A percentile compares a stretch with the other conserved stretches of the same genome.
Evolutionary conservation across 2,797 vertebrate species (phyloP).

Genomic region (Takifugu rubripes): DNA sequence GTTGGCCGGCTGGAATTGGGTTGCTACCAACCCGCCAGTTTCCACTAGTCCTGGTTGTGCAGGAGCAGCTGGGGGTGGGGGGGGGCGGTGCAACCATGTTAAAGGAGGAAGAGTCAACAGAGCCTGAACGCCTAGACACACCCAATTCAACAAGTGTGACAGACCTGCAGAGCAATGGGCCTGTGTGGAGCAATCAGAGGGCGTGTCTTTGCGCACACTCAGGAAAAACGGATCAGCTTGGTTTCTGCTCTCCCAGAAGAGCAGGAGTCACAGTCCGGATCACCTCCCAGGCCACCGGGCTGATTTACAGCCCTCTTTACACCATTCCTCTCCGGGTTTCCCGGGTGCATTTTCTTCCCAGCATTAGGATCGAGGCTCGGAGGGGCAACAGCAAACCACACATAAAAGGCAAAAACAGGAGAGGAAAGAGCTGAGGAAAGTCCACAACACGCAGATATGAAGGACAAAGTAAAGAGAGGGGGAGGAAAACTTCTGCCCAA

Average conservation of each 20-base stretch:
- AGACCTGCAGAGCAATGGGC: slow-evolving; percentile 38
- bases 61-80: slow-evolving; percentile 19
- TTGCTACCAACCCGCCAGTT: slow-evolving; percentile 16
- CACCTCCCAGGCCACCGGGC: slow-evolving; percentile 14
- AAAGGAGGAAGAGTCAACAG: slow-evolving; percentile 48
- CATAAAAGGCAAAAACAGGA: slow-evolving; percentile 24
- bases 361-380: slow-evolving; percentile 25
- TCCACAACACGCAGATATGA: slow-evolving; percentile 64
- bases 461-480: slow-evolving; percentile 73
- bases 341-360: slow-evolving; percentile 15
- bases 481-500: slow-evolving; percentile 68
- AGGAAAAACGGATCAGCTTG: slow-evolving; percentile 63
- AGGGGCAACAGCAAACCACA: slow-evolving; percentile 20
- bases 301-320: slow-evolving; percentile 18
- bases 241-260: slow-evolving; percentile 45
- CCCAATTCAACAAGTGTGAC: slow-evolving; percentile 69
- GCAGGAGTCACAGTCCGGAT: slow-evolving; percentile 50
- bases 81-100: slow-evolving; percentile 17
- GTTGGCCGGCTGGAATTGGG: not conserved
- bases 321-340: not conserved
- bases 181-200: slow-evolving; percentile 71
- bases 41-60: slow-evolving; percentile 24
- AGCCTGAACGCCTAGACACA: slow-evolving; percentile 62
- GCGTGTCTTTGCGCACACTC: slow-evolving; percentile 62
- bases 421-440: slow-evolving; percentile 15